A percentile compares a stretch with the other conserved stretches of the same genome.
Conservation (phyloP, 2,113 vertebrate species). For the Erpornis zantholeuca region DNA sequence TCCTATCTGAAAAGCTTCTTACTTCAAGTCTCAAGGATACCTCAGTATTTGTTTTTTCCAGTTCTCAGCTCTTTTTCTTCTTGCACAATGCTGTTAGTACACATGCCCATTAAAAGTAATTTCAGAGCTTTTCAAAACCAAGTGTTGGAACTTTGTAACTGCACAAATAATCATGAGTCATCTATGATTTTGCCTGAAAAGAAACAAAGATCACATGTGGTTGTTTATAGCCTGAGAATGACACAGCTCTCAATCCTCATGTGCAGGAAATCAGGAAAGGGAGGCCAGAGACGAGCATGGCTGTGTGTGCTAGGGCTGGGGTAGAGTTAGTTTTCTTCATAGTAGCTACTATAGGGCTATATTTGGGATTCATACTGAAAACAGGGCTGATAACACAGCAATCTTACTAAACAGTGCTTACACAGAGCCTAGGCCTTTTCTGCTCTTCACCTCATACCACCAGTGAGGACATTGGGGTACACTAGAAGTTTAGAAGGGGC, state of each 20-base stretch:
- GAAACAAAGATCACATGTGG: not conserved
- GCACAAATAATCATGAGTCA: not conserved
- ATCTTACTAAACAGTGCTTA: not conserved
- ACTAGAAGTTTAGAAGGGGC: not conserved
- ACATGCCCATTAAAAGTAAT: not conserved
- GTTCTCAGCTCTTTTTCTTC: not conserved
- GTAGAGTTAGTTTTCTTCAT: not conserved
- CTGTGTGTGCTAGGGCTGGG: not conserved
- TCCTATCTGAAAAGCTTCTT: not conserved
- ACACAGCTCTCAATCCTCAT: not conserved
- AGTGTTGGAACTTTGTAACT: not conserved
- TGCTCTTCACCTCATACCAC: not conserved
- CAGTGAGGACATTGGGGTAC: accelerated
- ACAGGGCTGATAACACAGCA: accelerated
- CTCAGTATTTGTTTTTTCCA: not conserved
- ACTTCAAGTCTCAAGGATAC: not conserved
- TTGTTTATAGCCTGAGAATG: not conserved
- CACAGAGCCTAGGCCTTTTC: not conserved
- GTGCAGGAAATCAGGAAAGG: not conserved
- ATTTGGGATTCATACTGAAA: not conserved
- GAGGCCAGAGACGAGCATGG: not conserved
- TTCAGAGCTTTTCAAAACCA: not conserved
- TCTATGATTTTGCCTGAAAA: not conserved
- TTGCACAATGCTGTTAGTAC: not conserved
- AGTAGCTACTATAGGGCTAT: not conserved